Conservation (phyloP, 2,113 vertebrate species). For the Apeltes quadracus region DNA sequence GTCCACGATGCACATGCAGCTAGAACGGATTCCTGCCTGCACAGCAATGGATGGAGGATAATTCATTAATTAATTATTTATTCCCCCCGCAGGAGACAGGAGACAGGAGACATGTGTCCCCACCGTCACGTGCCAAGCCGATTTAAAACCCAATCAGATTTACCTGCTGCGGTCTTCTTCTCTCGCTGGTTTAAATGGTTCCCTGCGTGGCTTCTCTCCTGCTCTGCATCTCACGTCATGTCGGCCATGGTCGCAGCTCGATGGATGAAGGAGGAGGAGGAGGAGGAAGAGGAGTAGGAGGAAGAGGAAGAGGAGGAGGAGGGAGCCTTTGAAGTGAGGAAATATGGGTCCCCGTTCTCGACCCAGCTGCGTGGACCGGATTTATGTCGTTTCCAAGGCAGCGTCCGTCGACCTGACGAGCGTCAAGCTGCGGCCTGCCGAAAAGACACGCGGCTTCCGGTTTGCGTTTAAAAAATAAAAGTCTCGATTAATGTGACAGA, state of each 20-base stretch:
- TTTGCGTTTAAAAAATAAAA: conserved; percentile 38
- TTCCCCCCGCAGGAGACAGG: neutral
- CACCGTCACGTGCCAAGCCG: conserved; percentile 36
- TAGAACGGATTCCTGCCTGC: neutral
- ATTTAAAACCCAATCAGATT: conserved; percentile 10
- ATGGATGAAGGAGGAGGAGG: conserved; percentile 14
- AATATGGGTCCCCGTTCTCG: conserved; percentile 59
- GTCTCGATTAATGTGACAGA: fast-evolving
- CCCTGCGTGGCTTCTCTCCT: conserved; percentile 1
- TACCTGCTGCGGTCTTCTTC: conserved; percentile 56
- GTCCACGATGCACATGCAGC: neutral
- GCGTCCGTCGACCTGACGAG: conserved; percentile 55
- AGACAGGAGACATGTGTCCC: conserved; percentile 36
- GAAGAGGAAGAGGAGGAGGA: conserved; percentile 17
- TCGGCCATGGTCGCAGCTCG: conserved; percentile 39
- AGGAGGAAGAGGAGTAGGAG: conserved; percentile 8
- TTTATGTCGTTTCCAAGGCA: conserved; percentile 77
- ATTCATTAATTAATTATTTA: no score
- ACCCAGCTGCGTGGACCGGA: conserved; percentile 65
- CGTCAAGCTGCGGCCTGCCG: neutral
- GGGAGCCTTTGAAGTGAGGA: conserved; percentile 70
- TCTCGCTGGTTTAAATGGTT: conserved; percentile 5
- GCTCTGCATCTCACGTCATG: conserved; percentile 41
- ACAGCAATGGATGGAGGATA: neutral
- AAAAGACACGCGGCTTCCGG: neutral